Percentiles rank a stretch among this genome's conserved stretches.
Evolutionary conservation across 2,888 invertebrate species (phyloP).

Genomic region (Nycteola revayana): DNA sequence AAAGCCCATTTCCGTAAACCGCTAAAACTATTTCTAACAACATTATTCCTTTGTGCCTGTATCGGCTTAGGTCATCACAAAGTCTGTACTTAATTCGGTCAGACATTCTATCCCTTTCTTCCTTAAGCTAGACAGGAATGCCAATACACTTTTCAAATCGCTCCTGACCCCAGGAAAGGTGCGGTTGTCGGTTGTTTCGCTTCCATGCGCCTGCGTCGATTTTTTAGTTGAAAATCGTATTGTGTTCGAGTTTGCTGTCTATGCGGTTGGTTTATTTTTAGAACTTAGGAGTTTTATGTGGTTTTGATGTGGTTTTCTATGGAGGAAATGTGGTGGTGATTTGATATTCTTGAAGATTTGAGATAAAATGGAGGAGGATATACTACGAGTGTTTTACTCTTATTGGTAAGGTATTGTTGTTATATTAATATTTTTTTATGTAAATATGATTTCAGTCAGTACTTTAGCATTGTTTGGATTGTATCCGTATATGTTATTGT

Average conservation of each 20-base stretch:
- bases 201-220: conserved; percentile 36
- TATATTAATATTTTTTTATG: no score
- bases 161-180: conserved; percentile 34
- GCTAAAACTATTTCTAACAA: no score
- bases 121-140: conserved; percentile 9
- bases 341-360: no score
- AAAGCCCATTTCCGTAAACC: no score
- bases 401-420: no score
- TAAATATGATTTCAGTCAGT: no score
- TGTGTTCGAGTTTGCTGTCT: conserved; percentile 24
- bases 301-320: not conserved
- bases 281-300: not conserved
- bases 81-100: conserved; percentile 21
- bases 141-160: conserved; percentile 18
- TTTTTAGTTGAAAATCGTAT: conserved; percentile 26
- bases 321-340: no score
- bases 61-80: conserved; percentile 15
- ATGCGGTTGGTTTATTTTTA: conserved; percentile 7
- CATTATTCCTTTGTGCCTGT: conserved; percentile 15
- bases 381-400: no score
- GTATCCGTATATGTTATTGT: no score
- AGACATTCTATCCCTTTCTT: conserved; percentile 12
- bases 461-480: no score
- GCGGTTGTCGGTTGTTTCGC: conserved; percentile 36
- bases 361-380: no score